Evolutionary conservation across 2,888 invertebrate genomes (phyloP).

Genomic region (Anticlea derivata): DNA sequence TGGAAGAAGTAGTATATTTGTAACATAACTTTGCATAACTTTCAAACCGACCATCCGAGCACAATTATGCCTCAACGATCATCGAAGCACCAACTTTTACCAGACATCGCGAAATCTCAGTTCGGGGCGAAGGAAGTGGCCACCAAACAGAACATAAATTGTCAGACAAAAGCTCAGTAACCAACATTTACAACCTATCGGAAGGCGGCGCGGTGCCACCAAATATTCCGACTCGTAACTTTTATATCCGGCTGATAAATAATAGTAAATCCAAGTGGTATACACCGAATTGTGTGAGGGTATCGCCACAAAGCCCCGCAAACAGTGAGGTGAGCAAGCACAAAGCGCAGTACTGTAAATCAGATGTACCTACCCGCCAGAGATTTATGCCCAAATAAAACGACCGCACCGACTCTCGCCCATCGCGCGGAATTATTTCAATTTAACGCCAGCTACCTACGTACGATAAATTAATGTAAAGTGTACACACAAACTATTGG

Average conservation of each 20-base stretch:
- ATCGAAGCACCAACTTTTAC: too few species aligned
- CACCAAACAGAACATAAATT: constrained; percentile 8
- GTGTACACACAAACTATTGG: constrained; percentile 48
- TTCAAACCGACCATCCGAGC: too few species aligned
- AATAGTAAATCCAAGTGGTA: constrained; percentile 42
- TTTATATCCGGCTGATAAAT: constrained; percentile 31
- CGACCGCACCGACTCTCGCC: constrained; percentile 58
- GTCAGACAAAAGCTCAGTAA: constrained; percentile 19
- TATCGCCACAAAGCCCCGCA: constrained; percentile 55
- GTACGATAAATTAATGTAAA: constrained; percentile 60
- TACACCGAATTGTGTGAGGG: constrained; percentile 48
- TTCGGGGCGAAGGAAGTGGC: constrained; percentile 1
- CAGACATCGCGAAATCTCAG: neutral
- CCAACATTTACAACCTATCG: constrained; percentile 22
- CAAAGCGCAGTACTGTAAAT: constrained; percentile 73
- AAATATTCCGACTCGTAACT: constrained; percentile 19
- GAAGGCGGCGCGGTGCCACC: constrained; percentile 22
- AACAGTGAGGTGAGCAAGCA: constrained; percentile 60
- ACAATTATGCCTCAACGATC: too few species aligned
- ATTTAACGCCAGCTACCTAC: constrained; percentile 67
- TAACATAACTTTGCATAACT: too few species aligned
- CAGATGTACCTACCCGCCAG: constrained; percentile 66
- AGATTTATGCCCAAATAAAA: constrained; percentile 75
- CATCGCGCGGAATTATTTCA: constrained; percentile 71
- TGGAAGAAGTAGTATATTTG: too few species aligned